These are phyloP conservation scores for Gephyroberyx darwinii DNA, from an alignment of 2,797 vertebrate species.

Conservation along the genomic window DNA sequence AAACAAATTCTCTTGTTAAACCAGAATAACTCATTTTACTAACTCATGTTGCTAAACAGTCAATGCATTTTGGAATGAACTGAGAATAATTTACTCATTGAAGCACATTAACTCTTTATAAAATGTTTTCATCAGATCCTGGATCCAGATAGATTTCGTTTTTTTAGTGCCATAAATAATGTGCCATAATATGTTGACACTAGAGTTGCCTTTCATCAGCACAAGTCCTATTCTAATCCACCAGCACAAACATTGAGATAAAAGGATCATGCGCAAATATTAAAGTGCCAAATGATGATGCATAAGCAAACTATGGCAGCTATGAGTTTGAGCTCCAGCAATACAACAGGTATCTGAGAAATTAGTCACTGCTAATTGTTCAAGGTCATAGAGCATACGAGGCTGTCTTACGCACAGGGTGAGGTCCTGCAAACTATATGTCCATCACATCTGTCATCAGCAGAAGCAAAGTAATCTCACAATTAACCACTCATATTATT, in stretches of 20 bases:
- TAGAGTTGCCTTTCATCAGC: conserved; percentile 41
- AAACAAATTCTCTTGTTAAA: neutral
- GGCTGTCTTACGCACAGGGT: conserved; percentile 55
- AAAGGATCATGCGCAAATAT: conserved; percentile 69
- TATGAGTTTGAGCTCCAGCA: conserved; percentile 53
- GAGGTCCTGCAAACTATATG: conserved; percentile 60
- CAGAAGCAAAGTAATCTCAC: conserved; percentile 22
- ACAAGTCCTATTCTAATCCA: conserved; percentile 42
- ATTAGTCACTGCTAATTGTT: conserved; percentile 75
- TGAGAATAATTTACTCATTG: neutral
- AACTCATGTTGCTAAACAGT: neutral
- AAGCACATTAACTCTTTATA: conserved; percentile 8
- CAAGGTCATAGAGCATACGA: conserved; percentile 60
- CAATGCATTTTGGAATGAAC: neutral
- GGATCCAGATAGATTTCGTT: conserved; percentile 1
- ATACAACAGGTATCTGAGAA: conserved; percentile 54
- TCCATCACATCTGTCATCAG: conserved; percentile 69
- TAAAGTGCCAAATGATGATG: conserved; percentile 60
- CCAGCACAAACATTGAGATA: conserved; percentile 48
- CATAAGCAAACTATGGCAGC: conserved; percentile 60
- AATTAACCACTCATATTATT: conserved; percentile 31
- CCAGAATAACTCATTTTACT: neutral
- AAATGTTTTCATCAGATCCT: conserved; percentile 9
- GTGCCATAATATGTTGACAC: conserved; percentile 57
- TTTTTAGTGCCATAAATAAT: neutral